Base-by-base conservation (phyloP, 2,797 vertebrate species). In the Phoxinus dragarum region DNA sequence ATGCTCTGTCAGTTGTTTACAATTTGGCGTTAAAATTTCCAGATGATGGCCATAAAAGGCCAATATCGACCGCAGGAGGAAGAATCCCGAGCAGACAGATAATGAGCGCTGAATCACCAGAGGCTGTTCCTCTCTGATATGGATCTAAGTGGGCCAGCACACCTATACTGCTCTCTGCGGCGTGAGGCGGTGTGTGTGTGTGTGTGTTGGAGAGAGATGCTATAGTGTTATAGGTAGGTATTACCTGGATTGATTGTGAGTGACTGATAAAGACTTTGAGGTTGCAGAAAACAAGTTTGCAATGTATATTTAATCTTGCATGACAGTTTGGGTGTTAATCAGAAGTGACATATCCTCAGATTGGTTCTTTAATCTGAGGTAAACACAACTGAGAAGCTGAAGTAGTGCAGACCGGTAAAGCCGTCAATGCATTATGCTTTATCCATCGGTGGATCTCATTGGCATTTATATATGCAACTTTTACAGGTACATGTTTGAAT, bases 61-160 rank as follows among this genome's bases (percentile, higher is more conserved):
- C 81, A 89, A 76, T 47, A 67, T 73, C 73, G 77, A 84, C 84
- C 79, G 19, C 40, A 23, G 72, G 76, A 82, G 80, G 69, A 84
- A 42, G 84, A 73, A 84, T 81, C 73, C 77, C 81, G n/a, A 27
- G 59, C 84, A 81, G 82, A 86, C 73, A 86, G 85, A 86, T 85
- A 88, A 47, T 82, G 59, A 86, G 76, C 34, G 27, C 42, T 84
- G 79, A 73, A 86, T 88, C 77, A 88, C 81, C 80, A 68, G 69
- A 81, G 84, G 82, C 73, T 56, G 84, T 88, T 84, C 72, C 31
- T 52, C 76, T 80, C 72, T 66, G 80, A 85, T 81, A 85, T 86
- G 67, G 74, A 84, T 85, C 78, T 84, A 86, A 81, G 71, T 52
- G 64, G 83, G 17, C 66, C 74, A 59, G 61, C 40, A 66, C 84